Conservation (phyloP, 2,797 vertebrate genomes). For the Tadarida brasiliensis region DNA sequence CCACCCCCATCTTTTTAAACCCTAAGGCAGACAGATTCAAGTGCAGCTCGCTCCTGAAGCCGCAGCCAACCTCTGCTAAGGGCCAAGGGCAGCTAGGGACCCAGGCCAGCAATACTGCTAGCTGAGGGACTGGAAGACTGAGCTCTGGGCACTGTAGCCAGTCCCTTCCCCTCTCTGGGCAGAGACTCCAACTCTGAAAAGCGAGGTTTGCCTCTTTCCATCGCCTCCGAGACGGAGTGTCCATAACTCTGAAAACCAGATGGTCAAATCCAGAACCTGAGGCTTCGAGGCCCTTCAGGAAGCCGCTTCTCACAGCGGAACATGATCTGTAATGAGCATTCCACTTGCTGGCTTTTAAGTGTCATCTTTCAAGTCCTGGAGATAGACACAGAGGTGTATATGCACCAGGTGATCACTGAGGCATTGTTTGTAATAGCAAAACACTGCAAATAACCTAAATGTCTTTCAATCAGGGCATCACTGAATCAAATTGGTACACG, state of each 20-base stretch:
- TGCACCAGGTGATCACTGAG: background rate
- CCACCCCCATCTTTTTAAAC: background rate
- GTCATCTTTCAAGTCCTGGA: background rate
- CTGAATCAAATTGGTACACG: conserved; percentile 28
- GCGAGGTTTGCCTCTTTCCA: background rate
- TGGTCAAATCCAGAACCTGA: conserved; percentile 10
- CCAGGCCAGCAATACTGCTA: background rate
- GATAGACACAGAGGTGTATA: background rate
- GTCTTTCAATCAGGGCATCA: background rate
- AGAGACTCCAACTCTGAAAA: background rate
- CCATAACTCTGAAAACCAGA: conserved; percentile 47
- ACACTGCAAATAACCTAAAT: conserved; percentile 38
- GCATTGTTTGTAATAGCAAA: background rate
- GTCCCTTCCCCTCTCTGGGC: background rate
- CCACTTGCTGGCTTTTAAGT: conserved; percentile 45
- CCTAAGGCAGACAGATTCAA: background rate
- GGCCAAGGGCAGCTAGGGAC: no score
- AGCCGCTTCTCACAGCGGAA: conserved; percentile 11
- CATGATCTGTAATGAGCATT: background rate
- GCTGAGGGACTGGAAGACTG: background rate
- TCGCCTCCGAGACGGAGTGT: background rate
- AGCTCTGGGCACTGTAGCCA: background rate
- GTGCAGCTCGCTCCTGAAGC: background rate
- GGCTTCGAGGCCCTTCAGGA: conserved; percentile 48
- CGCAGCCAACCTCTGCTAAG: background rate